phyloP scores from a whole-genome alignment of 2,113 vertebrate genomes.

The Muscicapa adusta region DNA sequence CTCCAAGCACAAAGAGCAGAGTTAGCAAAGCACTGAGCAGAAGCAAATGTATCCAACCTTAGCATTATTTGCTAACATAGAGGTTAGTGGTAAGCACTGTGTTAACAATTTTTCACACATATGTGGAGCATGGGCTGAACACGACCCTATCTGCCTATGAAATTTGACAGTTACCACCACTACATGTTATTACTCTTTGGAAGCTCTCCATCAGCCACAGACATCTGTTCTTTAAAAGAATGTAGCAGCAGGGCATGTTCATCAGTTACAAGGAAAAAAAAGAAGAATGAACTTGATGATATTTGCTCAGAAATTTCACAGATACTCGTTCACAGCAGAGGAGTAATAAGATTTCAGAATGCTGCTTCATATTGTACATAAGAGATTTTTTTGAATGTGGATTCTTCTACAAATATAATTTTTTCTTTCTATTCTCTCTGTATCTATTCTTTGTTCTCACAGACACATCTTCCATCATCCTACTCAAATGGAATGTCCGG shows the following conservation, averaged over 20 bases:
- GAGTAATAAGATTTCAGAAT: not conserved
- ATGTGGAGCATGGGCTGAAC: not conserved
- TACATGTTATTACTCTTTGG: not conserved
- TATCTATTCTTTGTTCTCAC: not conserved
- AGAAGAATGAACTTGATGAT: not conserved
- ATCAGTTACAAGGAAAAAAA: not conserved
- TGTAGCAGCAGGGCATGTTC: not conserved
- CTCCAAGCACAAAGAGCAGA: not conserved
- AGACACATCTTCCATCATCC: constrained; percentile 6
- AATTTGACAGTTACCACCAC: not conserved
- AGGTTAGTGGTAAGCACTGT: not conserved
- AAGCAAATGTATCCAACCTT: not conserved
- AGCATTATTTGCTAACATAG: not conserved
- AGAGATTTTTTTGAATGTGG: not conserved
- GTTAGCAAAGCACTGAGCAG: not conserved
- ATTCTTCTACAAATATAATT: not conserved
- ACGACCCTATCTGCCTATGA: not conserved
- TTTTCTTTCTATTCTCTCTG: not conserved
- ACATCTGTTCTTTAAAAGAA: not conserved
- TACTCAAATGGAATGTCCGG: not conserved
- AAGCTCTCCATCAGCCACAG: not conserved
- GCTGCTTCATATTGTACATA: not conserved
- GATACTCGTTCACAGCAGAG: not conserved
- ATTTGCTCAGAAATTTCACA: not conserved
- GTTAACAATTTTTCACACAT: not conserved